Base-by-base conservation (phyloP, 2,888 invertebrate species). In the Drosophila lacicola region DNA sequence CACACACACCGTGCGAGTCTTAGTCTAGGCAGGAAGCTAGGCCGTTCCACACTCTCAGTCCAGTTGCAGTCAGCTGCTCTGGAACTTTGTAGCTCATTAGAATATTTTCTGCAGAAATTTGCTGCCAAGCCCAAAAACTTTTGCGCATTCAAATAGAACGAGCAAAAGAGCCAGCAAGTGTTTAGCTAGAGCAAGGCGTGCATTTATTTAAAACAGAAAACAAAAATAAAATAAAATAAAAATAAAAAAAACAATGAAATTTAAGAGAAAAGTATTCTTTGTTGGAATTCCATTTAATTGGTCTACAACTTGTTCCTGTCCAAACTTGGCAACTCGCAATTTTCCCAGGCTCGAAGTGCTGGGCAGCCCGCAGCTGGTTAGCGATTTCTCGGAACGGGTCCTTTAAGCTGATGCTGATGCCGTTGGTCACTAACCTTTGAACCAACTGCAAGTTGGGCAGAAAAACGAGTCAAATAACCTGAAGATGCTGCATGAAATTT, bases 361-460 rank as follows among this genome's bases (percentile, higher is more conserved):
- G 13, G 36, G 19, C 62, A 73, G 49, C 58, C 55, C 34, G 39
- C 60, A 66, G 67, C 72, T 76, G 64, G 64, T 74, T 64, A 45
- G 60, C 42, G 61, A 54, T 53, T 61, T 19, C 33, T 54, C 21
- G 14, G 41, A 66, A 65, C 79, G 57, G 49, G 79, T 76, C 69
- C 51, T 57, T 57, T 37, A 19, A 42, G 66, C 36, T 66, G 55
- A 33, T 51, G 54, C 39, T 63, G 44, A 10, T 37, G 14, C 37
- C 49, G 45, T 42, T 82, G 90, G 86, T 77, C 89, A 84, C 46
- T 80, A 69, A 89, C 90, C 90, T 89, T 81, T 90, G 86, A 89
- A 80, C 89, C 72, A 65, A 72, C 44, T 68, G 73, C 67, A 81
- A 64, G 61, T 62, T 61, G 53, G 53, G 55, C 55, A 44, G 21